Conservation (phyloP, 2,888 invertebrate genomes). For the Panopea generosa region DNA sequence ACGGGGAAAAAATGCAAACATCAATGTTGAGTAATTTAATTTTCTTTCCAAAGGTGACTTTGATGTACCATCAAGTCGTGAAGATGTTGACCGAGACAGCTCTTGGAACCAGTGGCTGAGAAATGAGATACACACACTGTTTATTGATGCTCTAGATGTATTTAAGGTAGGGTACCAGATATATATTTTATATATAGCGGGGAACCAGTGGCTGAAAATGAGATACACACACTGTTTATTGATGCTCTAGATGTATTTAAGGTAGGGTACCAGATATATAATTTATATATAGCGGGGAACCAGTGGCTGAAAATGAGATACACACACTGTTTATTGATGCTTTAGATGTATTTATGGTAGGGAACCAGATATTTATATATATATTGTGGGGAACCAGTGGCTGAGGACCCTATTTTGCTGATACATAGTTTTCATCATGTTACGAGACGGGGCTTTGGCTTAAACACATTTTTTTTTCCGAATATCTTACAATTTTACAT, state of each 20-base stretch:
- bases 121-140: constrained; percentile 80
- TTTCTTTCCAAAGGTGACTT: constrained; percentile 82
- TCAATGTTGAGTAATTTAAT: too few species aligned
- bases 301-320: constrained; percentile 83
- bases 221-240: constrained; percentile 81
- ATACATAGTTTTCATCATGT: too few species aligned
- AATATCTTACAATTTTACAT: too few species aligned
- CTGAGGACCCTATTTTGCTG: too few species aligned
- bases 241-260: constrained; percentile 82
- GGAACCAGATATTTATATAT: too few species aligned
- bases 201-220: constrained; percentile 85
- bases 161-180: constrained; percentile 83
- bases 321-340: constrained; percentile 82
- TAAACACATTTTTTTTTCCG: too few species aligned
- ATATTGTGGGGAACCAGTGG: too few species aligned
- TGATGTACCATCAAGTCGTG: constrained; percentile 85
- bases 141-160: constrained; percentile 80
- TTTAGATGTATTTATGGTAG: constrained; percentile 82
- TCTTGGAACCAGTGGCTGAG: constrained; percentile 85
- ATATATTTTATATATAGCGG: too few species aligned
- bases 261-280: too few species aligned
- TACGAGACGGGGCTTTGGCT: too few species aligned
- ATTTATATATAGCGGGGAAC: too few species aligned
- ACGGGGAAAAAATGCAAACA: too few species aligned
- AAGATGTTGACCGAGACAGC: constrained; percentile 84